phyloP scores from a whole-genome alignment of 2,888 invertebrate genomes.

The Drosophila aldrichi region DNA sequence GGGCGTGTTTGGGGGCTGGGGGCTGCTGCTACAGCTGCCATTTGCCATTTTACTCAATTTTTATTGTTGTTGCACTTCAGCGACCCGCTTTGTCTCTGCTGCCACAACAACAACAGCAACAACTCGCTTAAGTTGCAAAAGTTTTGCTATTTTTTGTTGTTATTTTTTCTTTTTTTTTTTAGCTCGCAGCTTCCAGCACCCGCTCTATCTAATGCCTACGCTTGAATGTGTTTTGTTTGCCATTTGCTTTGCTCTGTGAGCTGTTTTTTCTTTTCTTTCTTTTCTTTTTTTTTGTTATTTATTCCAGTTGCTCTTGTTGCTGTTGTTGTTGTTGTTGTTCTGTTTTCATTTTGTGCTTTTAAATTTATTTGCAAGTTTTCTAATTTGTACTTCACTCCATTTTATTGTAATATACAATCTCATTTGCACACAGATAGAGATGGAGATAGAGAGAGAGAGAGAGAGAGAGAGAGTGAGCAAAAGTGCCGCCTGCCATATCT shows the following conservation, averaged over 20 bases:
- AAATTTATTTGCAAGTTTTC: constrained; percentile 83
- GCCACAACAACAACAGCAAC: constrained; percentile 35
- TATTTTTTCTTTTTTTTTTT: constrained; percentile 56
- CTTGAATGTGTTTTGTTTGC: constrained; percentile 74
- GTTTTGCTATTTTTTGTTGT: constrained; percentile 74
- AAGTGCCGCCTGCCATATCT: constrained; percentile 44
- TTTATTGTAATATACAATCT: constrained; percentile 82
- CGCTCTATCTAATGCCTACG: constrained; percentile 32
- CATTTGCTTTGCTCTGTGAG: constrained; percentile 63
- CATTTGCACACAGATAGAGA: constrained; percentile 61
- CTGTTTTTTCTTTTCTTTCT: constrained; percentile 20
- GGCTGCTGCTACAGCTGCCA: constrained; percentile 65
- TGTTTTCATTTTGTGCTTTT: constrained; percentile 71
- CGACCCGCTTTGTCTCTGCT: constrained; percentile 72
- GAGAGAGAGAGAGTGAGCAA: neutral
- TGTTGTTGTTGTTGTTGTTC: constrained; percentile 28
- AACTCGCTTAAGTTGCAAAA: constrained; percentile 74
- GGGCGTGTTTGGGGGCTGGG: constrained; percentile 12
- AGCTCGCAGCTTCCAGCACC: constrained; percentile 5
- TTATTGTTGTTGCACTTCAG: constrained; percentile 78
- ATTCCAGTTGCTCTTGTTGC: constrained; percentile 32
- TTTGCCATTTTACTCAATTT: constrained; percentile 79
- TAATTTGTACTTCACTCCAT: constrained; percentile 83
- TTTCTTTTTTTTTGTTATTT: constrained; percentile 23
- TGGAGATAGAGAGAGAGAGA: neutral